Evolutionary conservation across 2,888 invertebrate species (phyloP).

Genomic region (Drosophila borborema): DNA sequence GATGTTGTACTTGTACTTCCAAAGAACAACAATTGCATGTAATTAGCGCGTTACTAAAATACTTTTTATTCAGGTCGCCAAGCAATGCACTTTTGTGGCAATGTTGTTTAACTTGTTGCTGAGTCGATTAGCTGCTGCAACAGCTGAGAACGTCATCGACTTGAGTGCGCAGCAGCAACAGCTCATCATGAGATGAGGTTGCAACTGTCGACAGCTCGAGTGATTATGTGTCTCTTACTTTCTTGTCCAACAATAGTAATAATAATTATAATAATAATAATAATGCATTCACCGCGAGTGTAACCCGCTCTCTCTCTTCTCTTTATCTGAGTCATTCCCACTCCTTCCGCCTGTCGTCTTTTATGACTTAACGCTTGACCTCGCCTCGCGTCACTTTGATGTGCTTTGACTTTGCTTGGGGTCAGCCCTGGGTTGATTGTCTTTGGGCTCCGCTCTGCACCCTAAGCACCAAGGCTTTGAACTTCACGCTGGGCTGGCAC

Average conservation of each 20-base stretch:
- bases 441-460: slow-evolving; percentile 20
- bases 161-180: slow-evolving; percentile 17
- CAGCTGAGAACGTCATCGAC: slow-evolving; percentile 61
- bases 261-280: slow-evolving; percentile 12
- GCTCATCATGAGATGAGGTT: slow-evolving; percentile 31
- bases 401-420: slow-evolving; percentile 66
- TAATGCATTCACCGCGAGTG: slow-evolving; percentile 10
- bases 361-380: slow-evolving; percentile 80
- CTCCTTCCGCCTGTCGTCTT: slow-evolving; percentile 24
- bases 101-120: slow-evolving; percentile 50
- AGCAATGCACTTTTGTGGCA: slow-evolving; percentile 56
- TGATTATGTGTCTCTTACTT: slow-evolving; percentile 69
- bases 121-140: slow-evolving; percentile 46
- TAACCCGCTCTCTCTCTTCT: slow-evolving; percentile 6
- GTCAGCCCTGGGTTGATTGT: slow-evolving; percentile 53
- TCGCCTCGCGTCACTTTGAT: slow-evolving; percentile 72
- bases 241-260: slow-evolving; percentile 31
- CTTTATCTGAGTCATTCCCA: slow-evolving; percentile 1
- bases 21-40: slow-evolving; percentile 69
- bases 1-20: slow-evolving; percentile 49
- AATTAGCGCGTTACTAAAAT: slow-evolving; percentile 78
- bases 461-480: slow-evolving; percentile 62
- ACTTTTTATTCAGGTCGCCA: slow-evolving; percentile 73
- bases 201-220: slow-evolving; percentile 34
- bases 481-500: slow-evolving; percentile 74